Base-by-base conservation (phyloP, 2,888 invertebrate genomes). In the Lasioglossum morio region DNA sequence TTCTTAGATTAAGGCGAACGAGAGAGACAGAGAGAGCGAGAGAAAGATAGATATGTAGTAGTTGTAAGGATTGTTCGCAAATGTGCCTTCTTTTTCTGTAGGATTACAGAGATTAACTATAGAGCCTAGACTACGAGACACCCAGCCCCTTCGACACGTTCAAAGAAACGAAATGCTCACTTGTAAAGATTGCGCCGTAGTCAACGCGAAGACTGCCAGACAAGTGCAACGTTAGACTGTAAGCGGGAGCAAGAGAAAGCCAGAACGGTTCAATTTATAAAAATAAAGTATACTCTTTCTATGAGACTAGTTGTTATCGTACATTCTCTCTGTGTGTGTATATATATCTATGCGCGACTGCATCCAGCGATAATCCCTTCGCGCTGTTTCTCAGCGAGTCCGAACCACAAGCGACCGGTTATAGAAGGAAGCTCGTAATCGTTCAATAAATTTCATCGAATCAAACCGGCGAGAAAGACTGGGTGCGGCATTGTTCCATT, bases 131-230 rank as follows among this genome's bases (percentile, higher is more conserved):
- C 23, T 63, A 63, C 30, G 53, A 63, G 30, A 63, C 63, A 27
- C 34, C 34, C 63, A 16, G 57, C 73, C 72, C 46, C 72, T 69
- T 34, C 30, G 19, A 75, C 72, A 78, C 34, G 60, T 46, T 74
- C 63, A 72, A 77, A 86, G 57, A 70, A 76, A 72, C 43, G 43
- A 79, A 43, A 92, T 90, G 90, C 91, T 90, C 91, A 86, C 86
- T 89, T 79, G 80, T 90, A 81, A 87, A 74, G 82, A 90, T 88
- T 81, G 79, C 84, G 75, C 66, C 46, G 34, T 53, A 87, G 91
- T 91, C 91, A 73, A 93, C 89, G 89, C 90, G 88, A 92, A 94
- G 93, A 93, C 94, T 94, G 94, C 92, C 91, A 84, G 14, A 83
- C 63, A 79, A 78, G 83, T 80, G 87, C 87, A 86, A 88, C 87